Base-by-base conservation (phyloP, 2,113 vertebrate species). In the Prolemur simus region DNA sequence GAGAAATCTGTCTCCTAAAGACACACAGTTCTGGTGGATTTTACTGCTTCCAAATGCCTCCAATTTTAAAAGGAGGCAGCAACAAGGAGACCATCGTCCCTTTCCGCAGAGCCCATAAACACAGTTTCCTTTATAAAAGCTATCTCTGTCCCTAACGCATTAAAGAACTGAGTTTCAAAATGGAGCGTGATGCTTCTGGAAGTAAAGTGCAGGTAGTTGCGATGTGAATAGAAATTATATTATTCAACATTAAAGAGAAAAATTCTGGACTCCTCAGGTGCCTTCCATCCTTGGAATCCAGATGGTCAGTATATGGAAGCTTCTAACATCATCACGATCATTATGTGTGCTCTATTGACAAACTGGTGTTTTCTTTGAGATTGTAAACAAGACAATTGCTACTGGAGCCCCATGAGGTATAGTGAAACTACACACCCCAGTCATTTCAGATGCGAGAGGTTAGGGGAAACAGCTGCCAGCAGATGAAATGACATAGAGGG, bases 401-500 rank as follows among this genome's bases (percentile, higher is more conserved):
- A 42, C 93, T 18, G 71, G 58, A 98, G 63, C 78, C 90, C 97
- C 80, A 83, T 47, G 91, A 97, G 93, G 87, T 97, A 34, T 8
- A 9, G 69, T 80, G 86, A 95, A 98, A 71, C 78, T 71, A 78
- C 82, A 95, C 86, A 96, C 18, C 91, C 89, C 49, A 93, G 96
- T 83, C 66, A 5, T 95, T 97, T 95, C 32, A 91, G 89, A 47
- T 89, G 76, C 60, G 64, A 97, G 90, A 97, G 95, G 91, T 98
- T 97, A 97, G 71, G 73, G 87, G 77, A 96, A 97, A 82, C 92
- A 95, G 94, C 96, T 97, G 94, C 92, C 60, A 63, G 52, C 37
- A 96, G 58, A 97, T 86, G 95, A 96, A 98, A 98, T 97, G 87
- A 82, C 58, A 77, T 2, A 96, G 60, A 96, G 60, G 76, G 60